Conservation (phyloP, 2,797 vertebrate genomes). For the Gouania willdenowi region DNA sequence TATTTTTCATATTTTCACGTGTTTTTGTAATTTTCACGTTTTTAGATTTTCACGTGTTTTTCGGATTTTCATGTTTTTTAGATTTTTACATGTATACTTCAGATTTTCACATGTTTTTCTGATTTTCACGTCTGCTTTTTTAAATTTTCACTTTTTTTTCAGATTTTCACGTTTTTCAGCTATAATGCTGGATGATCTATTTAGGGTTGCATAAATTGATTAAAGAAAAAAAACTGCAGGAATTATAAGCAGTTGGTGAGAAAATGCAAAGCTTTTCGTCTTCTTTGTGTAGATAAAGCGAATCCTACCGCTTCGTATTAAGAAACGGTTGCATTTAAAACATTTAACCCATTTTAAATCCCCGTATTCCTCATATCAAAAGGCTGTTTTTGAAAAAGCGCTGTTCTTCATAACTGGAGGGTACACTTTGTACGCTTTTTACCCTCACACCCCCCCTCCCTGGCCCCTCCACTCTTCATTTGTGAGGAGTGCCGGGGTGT, state of each 20-base stretch:
- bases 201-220: constrained; percentile 20
- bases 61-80: too few relatives aligned
- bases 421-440: constrained; percentile 77
- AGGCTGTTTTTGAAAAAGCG: constrained; percentile 73
- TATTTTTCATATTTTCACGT: too few relatives aligned
- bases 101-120: too few relatives aligned
- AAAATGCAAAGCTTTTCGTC: constrained; percentile 4
- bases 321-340: constrained; percentile 72
- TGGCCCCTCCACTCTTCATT: constrained; percentile 54
- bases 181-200: too few relatives aligned
- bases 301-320: constrained; percentile 51
- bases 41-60: too few relatives aligned
- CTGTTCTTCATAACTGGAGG: constrained; percentile 76
- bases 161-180: too few relatives aligned
- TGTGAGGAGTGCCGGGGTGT: constrained; percentile 74
- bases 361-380: constrained; percentile 75
- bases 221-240: constrained; percentile 11
- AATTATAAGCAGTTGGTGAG: constrained; percentile 34
- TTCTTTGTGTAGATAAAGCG: constrained; percentile 39
- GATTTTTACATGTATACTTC: too few relatives aligned
- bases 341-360: constrained; percentile 77
- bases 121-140: too few relatives aligned
- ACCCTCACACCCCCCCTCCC: constrained; percentile 44
- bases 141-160: too few relatives aligned
- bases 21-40: too few relatives aligned